phyloP scores from a whole-genome alignment of 2,797 vertebrate species.

The Lithobates pipiens region DNA sequence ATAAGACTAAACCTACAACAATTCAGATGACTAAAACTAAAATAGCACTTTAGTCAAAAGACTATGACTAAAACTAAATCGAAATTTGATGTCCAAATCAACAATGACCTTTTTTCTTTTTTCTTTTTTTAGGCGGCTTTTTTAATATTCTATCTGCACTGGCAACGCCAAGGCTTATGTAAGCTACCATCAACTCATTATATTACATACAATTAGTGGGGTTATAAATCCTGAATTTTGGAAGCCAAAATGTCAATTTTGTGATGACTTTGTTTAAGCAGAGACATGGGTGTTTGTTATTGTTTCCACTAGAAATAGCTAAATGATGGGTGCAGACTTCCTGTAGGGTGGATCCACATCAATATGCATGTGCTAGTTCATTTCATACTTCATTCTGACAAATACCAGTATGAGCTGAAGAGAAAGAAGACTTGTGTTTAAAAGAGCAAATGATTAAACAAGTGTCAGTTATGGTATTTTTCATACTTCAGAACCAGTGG shows the following conservation, averaged over 20 bases:
- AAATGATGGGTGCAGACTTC: conserved; percentile 60
- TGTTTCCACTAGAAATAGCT: conserved; percentile 61
- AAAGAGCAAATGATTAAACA: conserved; percentile 8
- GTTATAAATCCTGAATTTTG: conserved; percentile 40
- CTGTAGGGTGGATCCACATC: conserved; percentile 51
- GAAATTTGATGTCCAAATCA: too few species aligned
- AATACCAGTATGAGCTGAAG: conserved; percentile 21
- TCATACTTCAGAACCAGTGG: neutral
- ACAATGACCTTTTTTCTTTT: neutral
- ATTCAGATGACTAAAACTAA: too few species aligned
- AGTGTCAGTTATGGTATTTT: neutral
- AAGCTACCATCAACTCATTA: conserved; percentile 29
- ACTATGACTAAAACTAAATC: too few species aligned
- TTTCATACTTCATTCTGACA: conserved; percentile 52
- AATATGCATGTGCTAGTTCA: conserved; percentile 37
- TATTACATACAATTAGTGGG: conserved; percentile 36
- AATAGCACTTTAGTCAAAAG: too few species aligned
- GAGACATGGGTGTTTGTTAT: conserved; percentile 49
- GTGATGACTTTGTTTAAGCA: conserved; percentile 50
- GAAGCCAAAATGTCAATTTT: conserved; percentile 45
- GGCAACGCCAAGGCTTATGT: neutral
- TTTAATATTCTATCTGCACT: neutral
- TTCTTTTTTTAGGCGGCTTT: neutral
- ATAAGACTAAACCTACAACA: too few species aligned
- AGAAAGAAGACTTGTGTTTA: conserved; percentile 35